Evolutionary conservation across 2,888 invertebrate genomes (phyloP).

Genomic region (Pherbina coryleti): DNA sequence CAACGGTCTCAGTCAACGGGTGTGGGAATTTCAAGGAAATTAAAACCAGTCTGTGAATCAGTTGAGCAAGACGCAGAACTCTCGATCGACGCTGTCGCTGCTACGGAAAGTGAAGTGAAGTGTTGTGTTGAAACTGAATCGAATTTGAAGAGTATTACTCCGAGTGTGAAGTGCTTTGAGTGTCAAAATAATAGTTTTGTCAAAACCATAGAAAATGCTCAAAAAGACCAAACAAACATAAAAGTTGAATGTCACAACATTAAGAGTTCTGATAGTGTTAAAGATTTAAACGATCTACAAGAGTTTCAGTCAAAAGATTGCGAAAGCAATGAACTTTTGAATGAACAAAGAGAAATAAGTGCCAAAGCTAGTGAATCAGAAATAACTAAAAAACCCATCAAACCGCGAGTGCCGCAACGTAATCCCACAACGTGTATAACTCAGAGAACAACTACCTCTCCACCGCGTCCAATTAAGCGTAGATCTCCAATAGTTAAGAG

Average conservation of each 20-base stretch:
- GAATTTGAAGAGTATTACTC: neutral
- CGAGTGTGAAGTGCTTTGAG: neutral
- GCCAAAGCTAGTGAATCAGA: neutral
- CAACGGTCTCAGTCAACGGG: neutral
- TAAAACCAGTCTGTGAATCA: slow-evolving; percentile 31
- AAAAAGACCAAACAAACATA: too few relatives aligned
- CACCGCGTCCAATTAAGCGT: slow-evolving; percentile 33
- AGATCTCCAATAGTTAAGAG: neutral
- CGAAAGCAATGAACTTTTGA: neutral
- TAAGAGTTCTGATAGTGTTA: neutral
- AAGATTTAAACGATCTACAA: neutral
- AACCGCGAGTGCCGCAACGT: slow-evolving; percentile 50
- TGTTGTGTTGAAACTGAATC: neutral
- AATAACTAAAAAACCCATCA: neutral
- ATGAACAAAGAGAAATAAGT: slow-evolving; percentile 16
- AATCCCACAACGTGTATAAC: slow-evolving; percentile 54
- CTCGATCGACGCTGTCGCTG: neutral
- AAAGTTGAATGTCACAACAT: too few relatives aligned
- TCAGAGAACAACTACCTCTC: slow-evolving; percentile 36
- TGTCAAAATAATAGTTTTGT: neutral
- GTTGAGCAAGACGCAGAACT: neutral
- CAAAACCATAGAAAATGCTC: too few relatives aligned
- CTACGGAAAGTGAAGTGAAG: slow-evolving; percentile 2
- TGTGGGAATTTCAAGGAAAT: neutral
- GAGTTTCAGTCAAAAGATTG: neutral